Conservation (phyloP, 2,113 vertebrate species). For the Mellivora capensis region DNA sequence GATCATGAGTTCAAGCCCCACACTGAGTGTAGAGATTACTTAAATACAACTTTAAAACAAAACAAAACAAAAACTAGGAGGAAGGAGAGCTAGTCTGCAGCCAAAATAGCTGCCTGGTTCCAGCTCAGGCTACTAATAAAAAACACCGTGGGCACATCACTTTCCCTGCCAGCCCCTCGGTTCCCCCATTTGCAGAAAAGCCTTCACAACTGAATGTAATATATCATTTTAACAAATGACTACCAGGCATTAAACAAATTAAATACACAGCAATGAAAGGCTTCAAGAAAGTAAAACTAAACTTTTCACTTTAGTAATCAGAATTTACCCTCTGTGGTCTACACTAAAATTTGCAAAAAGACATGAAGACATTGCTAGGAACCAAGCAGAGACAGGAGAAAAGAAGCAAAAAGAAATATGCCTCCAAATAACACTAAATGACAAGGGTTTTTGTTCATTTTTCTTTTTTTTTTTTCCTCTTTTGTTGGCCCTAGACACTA, state of each 20-base stretch:
- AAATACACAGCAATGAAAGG: background rate
- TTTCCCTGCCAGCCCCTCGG: background rate
- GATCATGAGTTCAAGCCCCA: background rate
- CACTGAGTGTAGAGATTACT: background rate
- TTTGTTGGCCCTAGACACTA: background rate
- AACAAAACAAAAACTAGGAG: background rate
- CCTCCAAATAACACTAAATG: background rate
- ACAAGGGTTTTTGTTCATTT: background rate
- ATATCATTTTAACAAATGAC: background rate
- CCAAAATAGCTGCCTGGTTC: background rate
- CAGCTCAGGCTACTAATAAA: background rate
- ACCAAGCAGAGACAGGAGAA: background rate
- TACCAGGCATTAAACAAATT: background rate
- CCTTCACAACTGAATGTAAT: background rate
- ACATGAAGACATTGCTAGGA: background rate
- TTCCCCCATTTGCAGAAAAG: conserved; percentile 10
- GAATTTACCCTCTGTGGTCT: background rate
- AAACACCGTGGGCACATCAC: background rate
- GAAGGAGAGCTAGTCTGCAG: background rate
- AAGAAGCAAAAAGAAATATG: background rate
- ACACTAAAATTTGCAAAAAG: conserved; percentile 13
- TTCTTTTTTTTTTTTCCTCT: background rate
- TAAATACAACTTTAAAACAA: background rate
- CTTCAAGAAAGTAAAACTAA: conserved; percentile 8
- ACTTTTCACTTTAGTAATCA: background rate